Base-by-base conservation (phyloP, 2,888 invertebrate genomes). In the Dolomedes plantarius region DNA sequence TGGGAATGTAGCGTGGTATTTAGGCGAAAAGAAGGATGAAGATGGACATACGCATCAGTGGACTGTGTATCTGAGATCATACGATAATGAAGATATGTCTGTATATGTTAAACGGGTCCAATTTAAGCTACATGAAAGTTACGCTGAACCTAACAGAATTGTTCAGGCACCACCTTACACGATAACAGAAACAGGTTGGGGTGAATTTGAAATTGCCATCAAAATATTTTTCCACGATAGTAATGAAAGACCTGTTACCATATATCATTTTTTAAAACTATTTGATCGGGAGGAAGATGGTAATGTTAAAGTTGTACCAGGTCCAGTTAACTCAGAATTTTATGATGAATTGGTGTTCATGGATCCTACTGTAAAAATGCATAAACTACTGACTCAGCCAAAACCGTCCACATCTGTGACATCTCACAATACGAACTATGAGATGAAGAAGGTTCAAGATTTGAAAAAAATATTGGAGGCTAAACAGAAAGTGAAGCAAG, bases 11-110 rank as follows among this genome's bases (percentile, higher is more conserved):
- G 98, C 99, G 0, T 93, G 97, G 82, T 97, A 97, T 90, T 98
- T 99, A 92, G 98, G 98, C 0, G 97, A 97, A 91, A 98, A 98
- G 91, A 94, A 98, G 1, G 98, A 98, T 91, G 97, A 98, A 91
- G 98, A 99, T 92, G 98, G 98, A 0, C 99, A 99, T 91, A 99
- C 99, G 0, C 99, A 99, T 93, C 96, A 97, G 90, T 99, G 99
- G 99, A 98, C 97, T 0, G 97, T 98, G 0, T 99, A 98, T 90
- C 94, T 98, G 0, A 98, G 97, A 90, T 97, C 99, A 0, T 98
- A 96, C 90, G 93, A 94, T 31, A 92, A 93, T 89, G 93, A 93
- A 90, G 91, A 90, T 87, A 71, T 79, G 86, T 86, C 74, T 13
- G 69, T 86, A 6, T 98, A 97, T 91, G 95, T 98, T 0, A 98